phyloP scores from a whole-genome alignment of 2,888 invertebrate genomes.

The Microctonus aethiopoides region DNA sequence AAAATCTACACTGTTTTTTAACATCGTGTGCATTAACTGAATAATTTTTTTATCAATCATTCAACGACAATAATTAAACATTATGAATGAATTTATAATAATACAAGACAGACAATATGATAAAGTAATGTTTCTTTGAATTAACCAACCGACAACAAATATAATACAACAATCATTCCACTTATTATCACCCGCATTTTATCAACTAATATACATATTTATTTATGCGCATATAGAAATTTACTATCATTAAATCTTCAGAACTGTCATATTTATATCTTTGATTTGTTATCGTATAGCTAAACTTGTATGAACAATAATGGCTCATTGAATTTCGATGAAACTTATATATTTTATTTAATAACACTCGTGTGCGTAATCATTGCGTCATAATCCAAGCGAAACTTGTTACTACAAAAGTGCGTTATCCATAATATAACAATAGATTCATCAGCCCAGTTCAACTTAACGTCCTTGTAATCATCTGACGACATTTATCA shows the following conservation, averaged over 20 bases:
- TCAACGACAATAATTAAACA: too few relatives aligned
- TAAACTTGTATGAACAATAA: background rate
- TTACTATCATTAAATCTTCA: background rate
- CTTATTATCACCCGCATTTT: too few relatives aligned
- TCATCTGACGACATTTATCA: slow-evolving; percentile 17
- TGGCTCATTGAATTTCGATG: slow-evolving; percentile 12
- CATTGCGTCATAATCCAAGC: slow-evolving; percentile 47
- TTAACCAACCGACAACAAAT: too few relatives aligned
- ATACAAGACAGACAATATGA: too few relatives aligned
- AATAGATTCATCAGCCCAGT: slow-evolving; percentile 19
- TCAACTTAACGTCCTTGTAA: slow-evolving; percentile 41
- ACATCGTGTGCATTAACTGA: background rate
- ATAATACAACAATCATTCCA: too few relatives aligned
- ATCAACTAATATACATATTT: too few relatives aligned
- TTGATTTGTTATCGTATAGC: background rate
- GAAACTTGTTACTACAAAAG: slow-evolving; percentile 52
- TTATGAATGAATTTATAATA: too few relatives aligned
- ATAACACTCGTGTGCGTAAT: slow-evolving; percentile 20
- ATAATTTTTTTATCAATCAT: background rate
- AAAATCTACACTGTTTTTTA: too few relatives aligned
- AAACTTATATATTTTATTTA: slow-evolving; percentile 16
- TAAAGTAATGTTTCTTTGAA: too few relatives aligned
- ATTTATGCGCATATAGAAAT: background rate
- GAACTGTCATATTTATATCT: background rate
- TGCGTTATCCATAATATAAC: slow-evolving; percentile 38